Evolutionary conservation across 2,113 vertebrate genomes (phyloP).

Genomic region (Myrmophylax atrothorax): DNA sequence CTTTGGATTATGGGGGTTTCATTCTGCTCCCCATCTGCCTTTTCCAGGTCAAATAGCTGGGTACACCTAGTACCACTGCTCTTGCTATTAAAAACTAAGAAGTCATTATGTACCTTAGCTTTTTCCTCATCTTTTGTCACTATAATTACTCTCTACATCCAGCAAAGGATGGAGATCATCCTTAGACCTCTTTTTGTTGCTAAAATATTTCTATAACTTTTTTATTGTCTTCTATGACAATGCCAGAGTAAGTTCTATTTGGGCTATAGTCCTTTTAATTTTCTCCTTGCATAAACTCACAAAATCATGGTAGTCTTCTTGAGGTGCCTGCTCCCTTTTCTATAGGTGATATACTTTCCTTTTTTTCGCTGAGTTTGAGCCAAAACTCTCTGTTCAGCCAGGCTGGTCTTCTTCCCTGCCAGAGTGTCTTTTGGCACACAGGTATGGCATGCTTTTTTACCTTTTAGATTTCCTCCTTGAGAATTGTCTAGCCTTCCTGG

Average conservation of each 20-base stretch:
- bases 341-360: too few relatives aligned
- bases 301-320: neutral
- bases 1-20: neutral
- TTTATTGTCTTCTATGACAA: neutral
- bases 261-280: neutral
- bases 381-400: neutral
- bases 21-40: neutral
- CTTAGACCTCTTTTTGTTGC: neutral
- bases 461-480: neutral
- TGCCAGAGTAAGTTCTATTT: neutral
- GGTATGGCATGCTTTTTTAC: fast-evolving
- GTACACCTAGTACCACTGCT: neutral
- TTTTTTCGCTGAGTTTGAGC: neutral
- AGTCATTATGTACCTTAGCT: neutral
- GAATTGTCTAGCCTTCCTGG: neutral
- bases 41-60: neutral
- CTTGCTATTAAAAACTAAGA: neutral
- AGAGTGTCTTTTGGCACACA: fast-evolving
- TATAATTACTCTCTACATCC: neutral
- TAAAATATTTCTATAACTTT: neutral
- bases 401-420: neutral
- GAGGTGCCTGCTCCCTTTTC: neutral
- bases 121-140: neutral
- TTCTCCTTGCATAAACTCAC: neutral
- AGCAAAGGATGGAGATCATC: neutral